Evolutionary conservation across 2,888 invertebrate species (phyloP).

Genomic region (Diarsia brunnea): DNA sequence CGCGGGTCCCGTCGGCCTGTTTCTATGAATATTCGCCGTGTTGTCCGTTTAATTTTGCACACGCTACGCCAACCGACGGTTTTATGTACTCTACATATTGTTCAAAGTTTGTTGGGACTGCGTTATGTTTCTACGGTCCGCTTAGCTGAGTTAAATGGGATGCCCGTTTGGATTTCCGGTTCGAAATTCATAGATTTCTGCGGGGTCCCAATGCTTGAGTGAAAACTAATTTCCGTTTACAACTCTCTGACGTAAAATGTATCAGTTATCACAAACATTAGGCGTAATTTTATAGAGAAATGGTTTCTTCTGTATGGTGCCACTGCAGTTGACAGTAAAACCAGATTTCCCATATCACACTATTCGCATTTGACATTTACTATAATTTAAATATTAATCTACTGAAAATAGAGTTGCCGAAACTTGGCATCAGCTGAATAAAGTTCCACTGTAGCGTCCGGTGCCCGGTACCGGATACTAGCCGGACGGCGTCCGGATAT

Average conservation of each 20-base stretch:
- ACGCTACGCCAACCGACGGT: conserved; percentile 57
- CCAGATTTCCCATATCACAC: background rate
- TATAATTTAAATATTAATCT: conserved; percentile 40
- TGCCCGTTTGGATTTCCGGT: conserved; percentile 39
- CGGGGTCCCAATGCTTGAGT: background rate
- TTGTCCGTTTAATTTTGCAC: conserved; percentile 72
- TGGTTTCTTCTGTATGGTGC: background rate
- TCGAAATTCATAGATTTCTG: conserved; percentile 16
- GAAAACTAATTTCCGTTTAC: background rate
- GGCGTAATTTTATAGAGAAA: background rate
- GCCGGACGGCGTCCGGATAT: conserved; percentile 71
- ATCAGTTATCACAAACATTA: background rate
- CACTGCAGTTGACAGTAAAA: background rate
- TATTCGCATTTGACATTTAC: background rate
- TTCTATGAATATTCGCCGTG: conserved; percentile 67
- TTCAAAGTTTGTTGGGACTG: conserved; percentile 61
- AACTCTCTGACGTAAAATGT: background rate
- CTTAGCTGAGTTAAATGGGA: conserved; percentile 41
- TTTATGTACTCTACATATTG: conserved; percentile 68
- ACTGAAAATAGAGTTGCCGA: conserved; percentile 39
- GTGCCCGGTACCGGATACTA: conserved; percentile 63
- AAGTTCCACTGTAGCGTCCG: conserved; percentile 61
- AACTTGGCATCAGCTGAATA: conserved; percentile 54
- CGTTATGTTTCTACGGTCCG: conserved; percentile 45
- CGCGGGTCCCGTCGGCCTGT: conserved; percentile 50